Base-by-base conservation (phyloP, 2,888 invertebrate species). In the Eupithecia subfuscata region DNA sequence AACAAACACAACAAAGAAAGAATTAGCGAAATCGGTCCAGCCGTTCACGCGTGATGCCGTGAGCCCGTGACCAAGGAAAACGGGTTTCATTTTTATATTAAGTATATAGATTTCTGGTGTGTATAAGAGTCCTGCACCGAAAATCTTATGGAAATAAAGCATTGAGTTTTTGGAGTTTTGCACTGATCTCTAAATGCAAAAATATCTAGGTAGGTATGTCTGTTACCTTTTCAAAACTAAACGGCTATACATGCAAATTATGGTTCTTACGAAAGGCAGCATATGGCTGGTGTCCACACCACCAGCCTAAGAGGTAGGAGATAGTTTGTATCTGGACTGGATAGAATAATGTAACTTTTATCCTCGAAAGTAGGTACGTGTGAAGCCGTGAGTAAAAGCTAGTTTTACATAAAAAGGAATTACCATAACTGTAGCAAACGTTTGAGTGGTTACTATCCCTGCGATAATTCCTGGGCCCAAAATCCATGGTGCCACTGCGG, bases 381-480 rank as follows among this genome's bases (percentile, higher is more conserved):
- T 11, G 22, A 60, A 60, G 25, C 56, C 11, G 22, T 22, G 25
- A 56, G 9, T 22, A 22, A n/a, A 11, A 56, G 11, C 22, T 56
- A 56, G 52, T 22, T 56, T 56, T 56, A 22, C 25, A 25, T 9
- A n/a, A 56, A 60, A 60, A 12, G n/a, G 14, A 60, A 25, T 60
- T 75, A 84, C 85, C 78, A 83, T 80, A 68, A 87, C 82, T 37
- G 83, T 71, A 43, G 81, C 77, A 70, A 83, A 82, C 8, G 84
- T 77, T n/a, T 81, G 82, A 1, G 85, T 82, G 12, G 88, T 75
- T 8, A 87, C 75, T 16, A 86, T 75, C 0, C 88, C 87, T 0
- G 88, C 82, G 1, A 86, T 71, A 0, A 89, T 64, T 14, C 85
- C 83, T 0, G 90, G 90, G 0, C 90, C 90, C 4, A 90, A 77